Percentiles rank a stretch among this genome's conserved stretches.
These are phyloP conservation scores for Natrix natrix DNA, from an alignment of 2,797 vertebrate species.

Conservation along the genomic window DNA sequence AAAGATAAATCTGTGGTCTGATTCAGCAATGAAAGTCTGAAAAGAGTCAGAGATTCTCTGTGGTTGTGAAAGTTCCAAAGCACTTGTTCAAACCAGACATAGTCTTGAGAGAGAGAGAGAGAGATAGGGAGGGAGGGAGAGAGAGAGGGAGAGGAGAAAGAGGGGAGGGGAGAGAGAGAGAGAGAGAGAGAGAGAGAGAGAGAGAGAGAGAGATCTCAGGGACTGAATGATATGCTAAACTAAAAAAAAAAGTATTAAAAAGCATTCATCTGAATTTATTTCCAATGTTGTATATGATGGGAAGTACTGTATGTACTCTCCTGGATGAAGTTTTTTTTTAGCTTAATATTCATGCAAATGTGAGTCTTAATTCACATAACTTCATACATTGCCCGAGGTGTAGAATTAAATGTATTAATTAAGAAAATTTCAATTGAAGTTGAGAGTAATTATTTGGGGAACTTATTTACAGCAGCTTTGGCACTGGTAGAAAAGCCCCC, in stretches of 20 bases:
- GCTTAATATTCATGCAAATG: not conserved
- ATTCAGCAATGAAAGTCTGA: not conserved
- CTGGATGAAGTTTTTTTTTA: not conserved
- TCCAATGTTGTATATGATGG: not conserved
- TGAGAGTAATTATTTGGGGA: not conserved
- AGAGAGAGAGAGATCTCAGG: not conserved
- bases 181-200: fast-evolving
- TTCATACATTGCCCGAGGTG: not conserved
- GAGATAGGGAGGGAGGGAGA: not conserved
- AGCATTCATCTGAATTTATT: not conserved
- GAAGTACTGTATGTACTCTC: not conserved
- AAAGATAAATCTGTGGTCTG: not conserved
- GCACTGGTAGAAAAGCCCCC: not conserved
- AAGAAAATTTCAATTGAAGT: not conserved
- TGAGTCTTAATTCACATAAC: not conserved
- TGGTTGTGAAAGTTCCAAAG: not conserved
- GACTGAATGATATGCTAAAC: not conserved
- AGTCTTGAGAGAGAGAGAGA: not conserved
- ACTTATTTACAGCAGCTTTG: not conserved
- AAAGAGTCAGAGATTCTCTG: not conserved
- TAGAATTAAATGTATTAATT: not conserved
- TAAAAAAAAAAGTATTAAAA: not conserved
- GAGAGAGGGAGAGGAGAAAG: too few relatives aligned
- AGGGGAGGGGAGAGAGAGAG: not conserved
- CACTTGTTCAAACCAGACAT: not conserved